Evolutionary conservation across 1,140 invertebrate genomes (phyloP).

Genomic region (Physella acuta): DNA sequence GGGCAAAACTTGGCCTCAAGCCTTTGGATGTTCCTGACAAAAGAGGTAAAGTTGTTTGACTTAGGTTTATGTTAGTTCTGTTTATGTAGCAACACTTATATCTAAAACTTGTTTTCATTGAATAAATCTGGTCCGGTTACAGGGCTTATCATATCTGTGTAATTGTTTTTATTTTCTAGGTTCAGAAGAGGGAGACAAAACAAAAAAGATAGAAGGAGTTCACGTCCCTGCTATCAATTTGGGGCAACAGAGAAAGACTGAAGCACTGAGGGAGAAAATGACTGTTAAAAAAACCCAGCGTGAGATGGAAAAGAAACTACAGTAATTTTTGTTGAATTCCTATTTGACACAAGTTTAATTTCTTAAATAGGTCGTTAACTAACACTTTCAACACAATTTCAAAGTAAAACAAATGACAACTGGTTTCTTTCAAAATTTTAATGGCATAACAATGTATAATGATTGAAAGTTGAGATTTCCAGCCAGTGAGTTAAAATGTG

Average conservation of each 20-base stretch:
- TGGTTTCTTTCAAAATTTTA: no score
- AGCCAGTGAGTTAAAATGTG: neutral
- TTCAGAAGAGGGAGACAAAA: neutral
- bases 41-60: neutral
- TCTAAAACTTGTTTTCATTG: neutral
- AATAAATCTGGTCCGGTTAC: no score
- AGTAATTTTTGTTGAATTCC: conserved; percentile 43
- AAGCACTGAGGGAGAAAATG: conserved; percentile 80
- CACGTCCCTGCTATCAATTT: conserved; percentile 87
- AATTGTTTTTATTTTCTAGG: neutral
- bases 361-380: no score
- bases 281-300: conserved; percentile 72
- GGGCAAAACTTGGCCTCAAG: conserved; percentile 90
- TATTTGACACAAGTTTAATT: no score
- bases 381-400: no score
- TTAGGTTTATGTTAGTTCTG: neutral
- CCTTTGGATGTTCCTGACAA: conserved; percentile 73
- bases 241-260: conserved; percentile 72
- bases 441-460: neutral
- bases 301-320: conserved; percentile 74
- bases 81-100: neutral
- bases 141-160: no score
- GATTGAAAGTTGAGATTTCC: no score
- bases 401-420: no score
- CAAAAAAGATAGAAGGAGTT: conserved; percentile 67